Evolutionary conservation across 2,113 vertebrate species (phyloP).

Genomic region (Corythoichthys intestinalis): DNA sequence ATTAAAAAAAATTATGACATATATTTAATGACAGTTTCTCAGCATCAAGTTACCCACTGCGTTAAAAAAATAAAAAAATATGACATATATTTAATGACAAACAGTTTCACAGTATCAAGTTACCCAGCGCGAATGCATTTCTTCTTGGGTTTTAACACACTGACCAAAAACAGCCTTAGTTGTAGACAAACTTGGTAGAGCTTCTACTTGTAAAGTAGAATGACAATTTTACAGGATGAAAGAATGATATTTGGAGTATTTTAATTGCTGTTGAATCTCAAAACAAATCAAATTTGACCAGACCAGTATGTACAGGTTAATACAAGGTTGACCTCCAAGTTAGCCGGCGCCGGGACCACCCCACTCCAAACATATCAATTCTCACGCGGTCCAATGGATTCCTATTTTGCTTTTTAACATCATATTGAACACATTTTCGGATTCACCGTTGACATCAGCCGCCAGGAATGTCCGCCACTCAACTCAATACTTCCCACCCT

Average conservation of each 20-base stretch:
- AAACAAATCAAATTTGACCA: neutral
- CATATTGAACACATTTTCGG: slow-evolving; percentile 50
- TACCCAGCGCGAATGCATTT: no score
- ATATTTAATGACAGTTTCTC: no score
- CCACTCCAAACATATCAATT: slow-evolving; percentile 56
- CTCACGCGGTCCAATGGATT: slow-evolving; percentile 47
- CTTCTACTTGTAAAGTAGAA: no score
- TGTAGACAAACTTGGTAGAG: no score
- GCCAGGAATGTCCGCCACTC: slow-evolving; percentile 67
- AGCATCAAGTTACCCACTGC: no score
- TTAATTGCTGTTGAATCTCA: neutral
- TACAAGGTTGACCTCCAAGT: slow-evolving; percentile 24
- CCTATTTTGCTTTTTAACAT: slow-evolving; percentile 55
- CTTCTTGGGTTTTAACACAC: no score
- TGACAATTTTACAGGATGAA: neutral
- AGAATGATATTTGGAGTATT: neutral
- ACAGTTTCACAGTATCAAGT: no score
- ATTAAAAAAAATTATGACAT: no score
- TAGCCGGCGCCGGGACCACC: slow-evolving; percentile 55
- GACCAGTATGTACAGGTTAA: neutral
- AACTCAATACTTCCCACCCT: slow-evolving; percentile 59
- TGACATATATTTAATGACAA: no score
- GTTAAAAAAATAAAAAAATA: no score
- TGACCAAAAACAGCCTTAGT: no score
- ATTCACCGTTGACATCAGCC: slow-evolving; percentile 63